A percentile compares a stretch with the other conserved stretches of the same genome.
Evolutionary conservation across 1,140 invertebrate species (phyloP).

Genomic region (Polyergus mexicanus): DNA sequence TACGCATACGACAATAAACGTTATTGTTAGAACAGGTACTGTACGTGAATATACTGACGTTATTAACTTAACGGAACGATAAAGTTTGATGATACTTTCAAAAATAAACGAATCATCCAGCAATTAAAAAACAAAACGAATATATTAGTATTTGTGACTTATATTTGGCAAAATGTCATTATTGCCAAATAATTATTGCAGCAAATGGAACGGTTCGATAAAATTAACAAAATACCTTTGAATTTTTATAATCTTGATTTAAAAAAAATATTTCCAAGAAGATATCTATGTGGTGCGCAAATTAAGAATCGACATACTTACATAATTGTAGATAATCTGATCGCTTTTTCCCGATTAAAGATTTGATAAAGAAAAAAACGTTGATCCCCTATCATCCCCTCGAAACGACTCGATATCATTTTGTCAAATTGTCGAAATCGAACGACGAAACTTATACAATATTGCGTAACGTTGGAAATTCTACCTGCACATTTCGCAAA

Average conservation of each 20-base stretch:
- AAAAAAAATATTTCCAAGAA: conserved; percentile 15
- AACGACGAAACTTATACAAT: background rate
- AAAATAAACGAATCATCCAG: conserved; percentile 8
- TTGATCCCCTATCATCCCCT: background rate
- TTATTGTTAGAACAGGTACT: conserved; percentile 72
- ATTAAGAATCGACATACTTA: background rate
- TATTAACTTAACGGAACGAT: conserved; percentile 63
- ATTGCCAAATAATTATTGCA: background rate
- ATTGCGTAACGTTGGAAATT: conserved; percentile 14
- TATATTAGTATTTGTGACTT: background rate
- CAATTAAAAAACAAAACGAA: background rate
- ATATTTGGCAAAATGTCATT: background rate
- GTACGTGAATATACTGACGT: conserved; percentile 35
- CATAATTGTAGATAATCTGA: conserved; percentile 12
- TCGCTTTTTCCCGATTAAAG: background rate
- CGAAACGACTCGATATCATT: background rate
- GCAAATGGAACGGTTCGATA: background rate
- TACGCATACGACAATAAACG: conserved; percentile 70
- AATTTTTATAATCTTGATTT: background rate
- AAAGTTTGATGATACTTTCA: background rate
- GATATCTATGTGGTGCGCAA: too few relatives aligned
- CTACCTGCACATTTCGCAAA: conserved; percentile 35
- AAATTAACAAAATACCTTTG: background rate
- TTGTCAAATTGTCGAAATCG: background rate
- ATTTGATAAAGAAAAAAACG: background rate